Evolutionary conservation across 2,797 vertebrate genomes (phyloP), one percentile per base, ranked within the genome.

Genomic region (Gymnothorax reevesii): DNA sequence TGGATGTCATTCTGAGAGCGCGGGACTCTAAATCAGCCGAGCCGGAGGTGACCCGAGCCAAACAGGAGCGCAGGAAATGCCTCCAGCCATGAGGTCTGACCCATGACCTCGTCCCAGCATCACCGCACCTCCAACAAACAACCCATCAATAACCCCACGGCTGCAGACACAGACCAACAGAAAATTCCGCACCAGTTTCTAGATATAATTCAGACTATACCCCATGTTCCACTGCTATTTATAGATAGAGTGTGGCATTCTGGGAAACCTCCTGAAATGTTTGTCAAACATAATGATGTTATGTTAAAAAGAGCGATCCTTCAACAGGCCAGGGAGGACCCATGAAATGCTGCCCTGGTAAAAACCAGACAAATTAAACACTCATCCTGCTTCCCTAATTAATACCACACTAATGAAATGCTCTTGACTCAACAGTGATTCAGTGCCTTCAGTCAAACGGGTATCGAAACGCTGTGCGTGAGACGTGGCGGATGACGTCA

Each of bases 181-280:
- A 54, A 80, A 80, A 80, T 52, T 55, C 77, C 7, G 52, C 15
- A 42, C 9, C 15, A 33, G 17, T 1, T 4, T 80, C 77, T 55
- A 80, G 55, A 80, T 80, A 80, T 80, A 80, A 80, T 54, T 20
- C 77, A 55, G 49, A 22, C 15, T 17, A 20, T 20, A 20, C 75
- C 15, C 7, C 52, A 49, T 52, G 7, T 80, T 52, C 49, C 9
- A n/a, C 49, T 17, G 49, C 52, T 80, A 80, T 80, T 80, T 55
- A 80, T 80, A 55, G 77, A 80, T 80, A 55, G 77, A 80, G 9
- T 7, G 55, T 0, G 4, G 77, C 52, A 55, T 55, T 80, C 77
- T 80, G 77, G 49, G 77, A 80, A 80, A 80, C 52, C 52, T 55
- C 77, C 55, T 20, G 52, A 80, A 80, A 80, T 55, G 77, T 80